Evolutionary conservation across 2,888 invertebrate genomes (phyloP), one percentile per base, ranked within the genome.

Genomic region (Hemistola chrysoprasaria): DNA sequence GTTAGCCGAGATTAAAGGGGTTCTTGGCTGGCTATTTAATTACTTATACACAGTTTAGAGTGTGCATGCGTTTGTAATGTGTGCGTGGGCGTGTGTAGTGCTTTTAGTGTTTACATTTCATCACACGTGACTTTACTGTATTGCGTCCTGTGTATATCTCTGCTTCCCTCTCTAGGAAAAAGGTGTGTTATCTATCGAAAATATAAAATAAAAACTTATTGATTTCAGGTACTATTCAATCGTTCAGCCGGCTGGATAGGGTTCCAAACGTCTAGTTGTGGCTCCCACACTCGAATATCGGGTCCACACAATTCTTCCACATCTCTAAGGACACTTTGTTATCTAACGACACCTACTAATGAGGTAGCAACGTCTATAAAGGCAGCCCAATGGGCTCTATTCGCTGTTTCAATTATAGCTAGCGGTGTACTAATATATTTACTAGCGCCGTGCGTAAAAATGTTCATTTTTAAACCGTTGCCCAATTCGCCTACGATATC

Each of bases 211-310:
- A n/a, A n/a, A n/a, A n/a, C n/a, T 25, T 27, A 29, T 30, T 27
- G 8, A 22, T 76, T 72, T 0, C 75, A 87, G 86, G 78, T 89
- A 1, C 35, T 81, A 32, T 90, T 90, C 66, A 90, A 90, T 54
- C 73, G 85, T 46, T 82, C 89, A 11, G 78, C 76, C 7, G 78
- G 80, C 37, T 86, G 84, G 74, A 84, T 90, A 9, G 83, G 87
- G 21, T 90, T 81, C 62, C 68, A 73, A 31, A 67, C 75, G 0
- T 82, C 90, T 0, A 65, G 69, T 22, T 90, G 90, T 38, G 90
- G 90, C 0, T 71, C 85, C 0, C 62, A 73, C 6, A 69, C 83
- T 0, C 65, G 68, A 1, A 62, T 90, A 4, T 59, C 76, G 0
- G 90, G 90, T 0, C 90, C 89, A 0, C 78, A 79, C 57, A 75